These are phyloP conservation scores for Parasteatoda tepidariorum DNA, from an alignment of 1,140 invertebrate species.

Conservation along the genomic window DNA sequence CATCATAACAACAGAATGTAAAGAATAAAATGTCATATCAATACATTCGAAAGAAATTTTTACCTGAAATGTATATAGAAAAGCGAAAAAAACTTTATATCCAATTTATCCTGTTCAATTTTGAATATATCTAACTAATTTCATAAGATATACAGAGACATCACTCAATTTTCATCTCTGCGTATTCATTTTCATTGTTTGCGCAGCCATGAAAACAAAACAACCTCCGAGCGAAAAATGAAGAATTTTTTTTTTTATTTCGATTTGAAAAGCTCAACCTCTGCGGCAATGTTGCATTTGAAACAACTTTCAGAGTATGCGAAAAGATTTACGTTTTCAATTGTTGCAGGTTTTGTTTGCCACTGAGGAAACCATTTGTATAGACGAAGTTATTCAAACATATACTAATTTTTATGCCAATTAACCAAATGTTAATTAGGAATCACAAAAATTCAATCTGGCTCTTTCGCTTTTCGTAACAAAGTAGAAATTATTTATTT, in stretches of 20 bases:
- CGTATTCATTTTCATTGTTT: conserved; percentile 36
- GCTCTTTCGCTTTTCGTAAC: neutral
- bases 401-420: conserved; percentile 54
- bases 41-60: too few species aligned
- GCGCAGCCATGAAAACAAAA: conserved; percentile 21
- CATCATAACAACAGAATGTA: too few species aligned
- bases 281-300: neutral
- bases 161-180: neutral
- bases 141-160: too few species aligned
- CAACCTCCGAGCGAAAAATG: neutral
- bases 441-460: conserved; percentile 48
- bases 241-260: neutral
- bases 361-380: conserved; percentile 44
- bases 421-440: conserved; percentile 56
- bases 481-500: conserved; percentile 25
- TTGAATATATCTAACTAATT: too few species aligned
- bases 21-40: too few species aligned
- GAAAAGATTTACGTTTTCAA: neutral
- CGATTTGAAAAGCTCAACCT: neutral
- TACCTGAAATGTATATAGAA: too few species aligned
- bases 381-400: conserved; percentile 6
- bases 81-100: too few species aligned
- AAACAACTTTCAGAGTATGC: neutral
- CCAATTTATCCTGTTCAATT: too few species aligned
- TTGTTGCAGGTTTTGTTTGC: conserved; percentile 22